phyloP scores from a whole-genome alignment of 2,888 invertebrate genomes.

The Mythimna albipuncta region DNA sequence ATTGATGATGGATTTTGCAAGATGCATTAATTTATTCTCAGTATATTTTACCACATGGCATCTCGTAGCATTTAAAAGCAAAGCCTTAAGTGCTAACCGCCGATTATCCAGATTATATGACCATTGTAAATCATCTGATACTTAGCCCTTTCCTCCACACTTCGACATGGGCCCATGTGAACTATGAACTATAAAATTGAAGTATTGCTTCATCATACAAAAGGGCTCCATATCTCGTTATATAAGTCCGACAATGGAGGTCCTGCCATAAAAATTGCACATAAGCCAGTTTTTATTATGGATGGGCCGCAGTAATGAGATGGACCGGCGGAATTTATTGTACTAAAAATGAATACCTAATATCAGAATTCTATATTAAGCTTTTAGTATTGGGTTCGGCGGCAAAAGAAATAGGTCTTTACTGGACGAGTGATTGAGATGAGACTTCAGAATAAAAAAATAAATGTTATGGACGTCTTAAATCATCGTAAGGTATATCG shows the following conservation, averaged over 20 bases:
- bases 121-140: slow-evolving; percentile 86
- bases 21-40: neutral
- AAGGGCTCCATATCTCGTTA: slow-evolving; percentile 83
- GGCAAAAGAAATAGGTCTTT: neutral
- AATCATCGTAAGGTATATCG: too few relatives aligned
- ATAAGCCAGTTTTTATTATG: slow-evolving; percentile 81
- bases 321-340: slow-evolving; percentile 68
- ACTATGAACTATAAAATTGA: slow-evolving; percentile 90
- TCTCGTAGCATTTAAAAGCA: slow-evolving; percentile 70
- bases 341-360: slow-evolving; percentile 60
- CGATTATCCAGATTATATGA: slow-evolving; percentile 87
- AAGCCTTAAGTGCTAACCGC: slow-evolving; percentile 81
- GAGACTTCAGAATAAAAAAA: neutral
- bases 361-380: slow-evolving; percentile 61
- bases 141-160: slow-evolving; percentile 79
- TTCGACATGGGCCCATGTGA: slow-evolving; percentile 77
- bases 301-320: slow-evolving; percentile 78
- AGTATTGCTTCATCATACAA: slow-evolving; percentile 84
- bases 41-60: slow-evolving; percentile 54
- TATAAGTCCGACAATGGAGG: slow-evolving; percentile 79
- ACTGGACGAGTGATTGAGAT: neutral
- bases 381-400: slow-evolving; percentile 28
- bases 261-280: slow-evolving; percentile 87
- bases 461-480: neutral
- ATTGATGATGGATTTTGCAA: too few relatives aligned